These are phyloP conservation scores for Drosophila sturtevanti DNA, from an alignment of 1,140 invertebrate genomes.

Conservation along the genomic window DNA sequence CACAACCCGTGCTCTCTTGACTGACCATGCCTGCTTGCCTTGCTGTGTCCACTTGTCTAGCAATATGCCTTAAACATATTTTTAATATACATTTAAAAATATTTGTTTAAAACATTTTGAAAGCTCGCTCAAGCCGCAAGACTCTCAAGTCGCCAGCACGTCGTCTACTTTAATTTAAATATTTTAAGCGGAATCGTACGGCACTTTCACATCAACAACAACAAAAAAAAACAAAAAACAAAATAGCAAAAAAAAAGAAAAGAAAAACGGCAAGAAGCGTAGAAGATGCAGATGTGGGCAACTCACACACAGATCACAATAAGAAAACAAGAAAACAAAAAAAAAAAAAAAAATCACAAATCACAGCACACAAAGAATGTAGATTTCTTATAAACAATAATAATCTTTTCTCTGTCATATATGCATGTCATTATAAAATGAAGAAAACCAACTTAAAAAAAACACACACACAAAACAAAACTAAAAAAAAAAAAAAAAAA, in stretches of 20 bases:
- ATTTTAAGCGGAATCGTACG: conserved; percentile 72
- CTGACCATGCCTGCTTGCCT: conserved; percentile 30
- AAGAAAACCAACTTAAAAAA: conserved; percentile 74
- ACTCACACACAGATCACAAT: conserved; percentile 49
- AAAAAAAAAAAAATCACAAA: conserved; percentile 43
- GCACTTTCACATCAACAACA: conserved; percentile 67
- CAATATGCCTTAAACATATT: conserved; percentile 65
- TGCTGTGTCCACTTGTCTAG: conserved; percentile 20
- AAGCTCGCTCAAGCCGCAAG: conserved; percentile 45
- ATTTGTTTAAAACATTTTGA: conserved; percentile 62
- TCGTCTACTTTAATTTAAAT: conserved; percentile 72
- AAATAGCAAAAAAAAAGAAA: conserved; percentile 31
- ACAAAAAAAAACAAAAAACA: conserved; percentile 27
- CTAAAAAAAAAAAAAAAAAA: conserved; percentile 42
- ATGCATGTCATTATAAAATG: conserved; percentile 82
- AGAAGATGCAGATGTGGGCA: conserved; percentile 72
- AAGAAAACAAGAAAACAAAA: no score
- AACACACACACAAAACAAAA: conserved; percentile 13
- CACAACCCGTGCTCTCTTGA: no score
- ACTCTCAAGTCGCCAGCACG: conserved; percentile 55
- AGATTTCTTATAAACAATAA: conserved; percentile 66
- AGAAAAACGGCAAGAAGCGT: conserved; percentile 58
- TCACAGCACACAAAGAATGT: conserved; percentile 70
- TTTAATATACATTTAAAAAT: conserved; percentile 74
- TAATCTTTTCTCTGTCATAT: conserved; percentile 71